Percentiles rank a stretch among this genome's conserved stretches.
Evolutionary conservation across 2,113 vertebrate species (phyloP).

Genomic region (Datnioides undecimradiatus): DNA sequence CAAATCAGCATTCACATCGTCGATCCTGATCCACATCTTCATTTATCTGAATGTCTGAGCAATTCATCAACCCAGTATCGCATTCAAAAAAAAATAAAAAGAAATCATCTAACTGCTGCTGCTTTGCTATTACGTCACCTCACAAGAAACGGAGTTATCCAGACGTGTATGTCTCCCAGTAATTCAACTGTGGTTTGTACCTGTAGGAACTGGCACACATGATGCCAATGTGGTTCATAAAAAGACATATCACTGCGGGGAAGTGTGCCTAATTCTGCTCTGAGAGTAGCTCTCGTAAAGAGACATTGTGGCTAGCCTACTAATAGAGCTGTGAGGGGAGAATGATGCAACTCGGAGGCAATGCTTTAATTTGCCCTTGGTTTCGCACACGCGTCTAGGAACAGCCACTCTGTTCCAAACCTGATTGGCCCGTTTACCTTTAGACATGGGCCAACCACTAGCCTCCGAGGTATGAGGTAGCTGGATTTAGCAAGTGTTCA

Average conservation of each 20-base stretch:
- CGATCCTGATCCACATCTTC: constrained; percentile 10
- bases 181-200: constrained; percentile 51
- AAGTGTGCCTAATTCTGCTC: constrained; percentile 78
- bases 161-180: constrained; percentile 49
- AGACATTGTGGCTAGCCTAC: constrained; percentile 79
- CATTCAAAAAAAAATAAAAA: neutral
- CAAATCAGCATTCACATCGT: constrained; percentile 31
- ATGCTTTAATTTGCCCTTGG: constrained; percentile 83
- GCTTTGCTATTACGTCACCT: constrained; percentile 40
- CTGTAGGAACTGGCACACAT: constrained; percentile 67
- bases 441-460: constrained; percentile 76
- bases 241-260: constrained; percentile 80
- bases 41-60: constrained; percentile 37
- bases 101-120: constrained; percentile 5
- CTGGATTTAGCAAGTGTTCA: constrained; percentile 73
- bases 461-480: constrained; percentile 73
- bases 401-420: constrained; percentile 73
- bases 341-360: constrained; percentile 87
- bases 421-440: constrained; percentile 81
- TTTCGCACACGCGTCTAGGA: constrained; percentile 79
- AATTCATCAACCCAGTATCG: constrained; percentile 36
- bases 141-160: constrained; percentile 38
- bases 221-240: constrained; percentile 77
- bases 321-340: constrained; percentile 82
- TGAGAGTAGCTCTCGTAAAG: constrained; percentile 78